Evolutionary conservation across 2,113 vertebrate genomes (phyloP).

Genomic region (Podilymbus podiceps): DNA sequence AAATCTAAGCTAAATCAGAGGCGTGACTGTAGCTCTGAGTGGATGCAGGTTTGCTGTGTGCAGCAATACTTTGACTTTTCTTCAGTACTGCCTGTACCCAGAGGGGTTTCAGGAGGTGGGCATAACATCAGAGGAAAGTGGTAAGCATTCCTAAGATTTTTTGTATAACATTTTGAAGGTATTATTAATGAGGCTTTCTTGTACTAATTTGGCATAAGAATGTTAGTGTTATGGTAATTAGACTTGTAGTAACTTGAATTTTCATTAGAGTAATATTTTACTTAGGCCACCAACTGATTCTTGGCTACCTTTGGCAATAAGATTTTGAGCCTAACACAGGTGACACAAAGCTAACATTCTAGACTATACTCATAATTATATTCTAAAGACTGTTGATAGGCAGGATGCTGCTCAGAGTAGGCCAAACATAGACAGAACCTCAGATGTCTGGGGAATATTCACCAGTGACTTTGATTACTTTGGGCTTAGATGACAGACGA

Average conservation of each 20-base stretch:
- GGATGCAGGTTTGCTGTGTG: background rate
- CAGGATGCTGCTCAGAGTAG: background rate
- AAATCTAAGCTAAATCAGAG: background rate
- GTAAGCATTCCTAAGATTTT: background rate
- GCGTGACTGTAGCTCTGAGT: background rate
- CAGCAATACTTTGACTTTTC: background rate
- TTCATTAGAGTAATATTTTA: background rate
- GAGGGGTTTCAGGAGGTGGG: background rate
- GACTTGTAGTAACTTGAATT: background rate
- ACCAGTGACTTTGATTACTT: background rate
- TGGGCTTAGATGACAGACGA: background rate
- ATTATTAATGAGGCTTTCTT: background rate
- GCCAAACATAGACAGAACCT: background rate
- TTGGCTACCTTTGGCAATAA: background rate
- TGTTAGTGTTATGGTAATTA: background rate
- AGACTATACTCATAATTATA: background rate
- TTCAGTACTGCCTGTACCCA: background rate
- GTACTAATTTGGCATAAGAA: background rate
- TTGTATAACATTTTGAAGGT: background rate
- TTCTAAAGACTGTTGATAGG: background rate
- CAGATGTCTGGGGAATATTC: background rate
- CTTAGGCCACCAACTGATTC: background rate
- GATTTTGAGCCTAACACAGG: background rate
- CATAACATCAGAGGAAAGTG: background rate
- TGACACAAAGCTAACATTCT: background rate